Percentiles rank a stretch among this genome's conserved stretches.
phyloP scores from a whole-genome alignment of 1,140 invertebrate genomes.

The Sarcophaga bullata region DNA sequence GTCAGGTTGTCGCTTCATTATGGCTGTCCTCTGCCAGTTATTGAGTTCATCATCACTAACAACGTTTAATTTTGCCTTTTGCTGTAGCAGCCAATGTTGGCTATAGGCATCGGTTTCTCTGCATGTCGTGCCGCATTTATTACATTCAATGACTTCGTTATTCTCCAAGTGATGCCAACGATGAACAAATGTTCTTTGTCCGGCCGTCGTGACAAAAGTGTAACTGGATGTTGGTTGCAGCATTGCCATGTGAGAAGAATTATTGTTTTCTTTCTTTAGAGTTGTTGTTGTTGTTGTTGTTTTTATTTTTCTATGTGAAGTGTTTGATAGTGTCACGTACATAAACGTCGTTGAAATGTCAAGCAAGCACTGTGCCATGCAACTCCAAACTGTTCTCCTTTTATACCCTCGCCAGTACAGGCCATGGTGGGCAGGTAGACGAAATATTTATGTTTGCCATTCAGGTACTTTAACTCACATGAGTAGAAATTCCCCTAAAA shows the following conservation, averaged over 20 bases:
- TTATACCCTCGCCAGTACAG: neutral
- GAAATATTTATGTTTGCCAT: neutral
- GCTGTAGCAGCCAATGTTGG: slow-evolving; percentile 28
- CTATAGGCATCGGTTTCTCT: slow-evolving; percentile 23
- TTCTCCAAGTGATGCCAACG: slow-evolving; percentile 23
- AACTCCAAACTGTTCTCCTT: neutral
- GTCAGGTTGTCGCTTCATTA: slow-evolving; percentile 24
- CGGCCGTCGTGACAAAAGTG: slow-evolving; percentile 36
- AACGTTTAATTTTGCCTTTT: neutral
- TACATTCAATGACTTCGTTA: slow-evolving; percentile 31
- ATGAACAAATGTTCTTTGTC: slow-evolving; percentile 33
- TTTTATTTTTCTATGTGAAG: neutral
- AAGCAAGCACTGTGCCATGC: neutral
- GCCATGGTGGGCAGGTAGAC: neutral
- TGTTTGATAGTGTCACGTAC: slow-evolving; percentile 23
- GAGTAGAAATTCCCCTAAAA: no score
- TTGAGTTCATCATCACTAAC: slow-evolving; percentile 23
- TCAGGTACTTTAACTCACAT: no score
- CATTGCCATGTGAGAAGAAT: neutral
- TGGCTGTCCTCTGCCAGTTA: slow-evolving; percentile 25
- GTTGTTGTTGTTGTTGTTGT: neutral
- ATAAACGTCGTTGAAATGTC: neutral
- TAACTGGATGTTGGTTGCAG: slow-evolving; percentile 24
- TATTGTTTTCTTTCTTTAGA: neutral
- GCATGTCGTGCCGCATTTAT: slow-evolving; percentile 36